These are phyloP conservation scores for Bucco capensis DNA, from an alignment of 2,113 vertebrate species.

Conservation along the genomic window DNA sequence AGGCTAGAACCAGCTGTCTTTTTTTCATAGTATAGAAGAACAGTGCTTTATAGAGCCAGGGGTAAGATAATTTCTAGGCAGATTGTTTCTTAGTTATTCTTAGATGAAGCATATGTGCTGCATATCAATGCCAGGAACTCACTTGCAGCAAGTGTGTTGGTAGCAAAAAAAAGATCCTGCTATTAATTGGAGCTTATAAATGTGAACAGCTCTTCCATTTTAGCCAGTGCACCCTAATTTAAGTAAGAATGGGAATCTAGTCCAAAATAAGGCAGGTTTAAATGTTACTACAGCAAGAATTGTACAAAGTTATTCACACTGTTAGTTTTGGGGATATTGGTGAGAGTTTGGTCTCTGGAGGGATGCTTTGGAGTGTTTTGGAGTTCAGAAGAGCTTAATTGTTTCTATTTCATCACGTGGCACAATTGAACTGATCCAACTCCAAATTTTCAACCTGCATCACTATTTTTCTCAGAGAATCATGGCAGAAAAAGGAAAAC, in stretches of 20 bases:
- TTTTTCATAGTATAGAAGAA: conserved; percentile 38
- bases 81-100: conserved; percentile 70
- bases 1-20: conserved; percentile 11
- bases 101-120: conserved; percentile 65
- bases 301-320: not conserved
- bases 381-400: not conserved
- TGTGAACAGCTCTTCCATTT: not conserved
- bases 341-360: not conserved
- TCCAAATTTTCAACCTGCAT: not conserved
- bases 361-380: not conserved
- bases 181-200: conserved; percentile 9
- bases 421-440: not conserved
- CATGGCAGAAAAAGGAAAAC: not conserved
- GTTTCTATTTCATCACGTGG: not conserved
- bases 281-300: not conserved
- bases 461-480: not conserved
- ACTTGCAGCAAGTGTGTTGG: conserved; percentile 36
- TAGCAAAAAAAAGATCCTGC: not conserved
- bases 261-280: not conserved
- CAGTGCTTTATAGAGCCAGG: conserved; percentile 27
- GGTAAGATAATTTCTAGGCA: conserved; percentile 63
- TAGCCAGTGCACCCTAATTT: not conserved
- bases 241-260: not conserved
- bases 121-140: conserved; percentile 58
- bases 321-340: not conserved